Evolutionary conservation across 2,113 vertebrate genomes (phyloP).

Genomic region (Corythornis vintsioides): DNA sequence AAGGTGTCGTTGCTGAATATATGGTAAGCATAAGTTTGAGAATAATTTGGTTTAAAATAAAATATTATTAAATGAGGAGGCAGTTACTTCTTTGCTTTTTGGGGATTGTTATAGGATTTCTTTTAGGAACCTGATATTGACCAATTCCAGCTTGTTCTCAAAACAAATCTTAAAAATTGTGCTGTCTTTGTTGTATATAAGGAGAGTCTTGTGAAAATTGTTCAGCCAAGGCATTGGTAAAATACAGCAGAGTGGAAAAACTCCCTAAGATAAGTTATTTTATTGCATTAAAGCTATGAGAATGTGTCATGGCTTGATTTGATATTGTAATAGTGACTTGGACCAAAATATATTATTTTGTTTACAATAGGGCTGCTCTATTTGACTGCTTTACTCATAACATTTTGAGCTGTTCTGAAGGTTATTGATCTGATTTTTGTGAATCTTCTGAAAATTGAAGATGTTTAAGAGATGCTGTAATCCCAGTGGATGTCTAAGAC

Average conservation of each 20-base stretch:
- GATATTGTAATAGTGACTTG: neutral
- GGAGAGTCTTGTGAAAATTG: neutral
- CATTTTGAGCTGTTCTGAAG: neutral
- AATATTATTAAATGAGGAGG: neutral
- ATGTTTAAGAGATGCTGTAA: neutral
- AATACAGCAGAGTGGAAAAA: neutral
- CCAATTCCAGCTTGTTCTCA: neutral
- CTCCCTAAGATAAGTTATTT: neutral
- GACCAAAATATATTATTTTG: neutral
- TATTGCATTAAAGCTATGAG: neutral
- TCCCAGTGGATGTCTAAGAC: neutral
- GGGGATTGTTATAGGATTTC: neutral
- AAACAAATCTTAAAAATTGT: neutral
- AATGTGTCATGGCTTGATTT: neutral
- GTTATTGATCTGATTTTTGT: neutral
- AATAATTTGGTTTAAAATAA: neutral
- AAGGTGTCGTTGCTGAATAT: conserved; percentile 89
- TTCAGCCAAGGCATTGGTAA: neutral
- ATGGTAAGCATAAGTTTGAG: conserved; percentile 79
- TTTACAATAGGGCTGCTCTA: neutral
- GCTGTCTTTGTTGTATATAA: neutral
- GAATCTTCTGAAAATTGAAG: neutral
- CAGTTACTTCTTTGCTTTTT: neutral
- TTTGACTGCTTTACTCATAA: neutral
- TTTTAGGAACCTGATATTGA: neutral